phyloP scores from a whole-genome alignment of 2,113 vertebrate genomes.

The Turnix velox region DNA sequence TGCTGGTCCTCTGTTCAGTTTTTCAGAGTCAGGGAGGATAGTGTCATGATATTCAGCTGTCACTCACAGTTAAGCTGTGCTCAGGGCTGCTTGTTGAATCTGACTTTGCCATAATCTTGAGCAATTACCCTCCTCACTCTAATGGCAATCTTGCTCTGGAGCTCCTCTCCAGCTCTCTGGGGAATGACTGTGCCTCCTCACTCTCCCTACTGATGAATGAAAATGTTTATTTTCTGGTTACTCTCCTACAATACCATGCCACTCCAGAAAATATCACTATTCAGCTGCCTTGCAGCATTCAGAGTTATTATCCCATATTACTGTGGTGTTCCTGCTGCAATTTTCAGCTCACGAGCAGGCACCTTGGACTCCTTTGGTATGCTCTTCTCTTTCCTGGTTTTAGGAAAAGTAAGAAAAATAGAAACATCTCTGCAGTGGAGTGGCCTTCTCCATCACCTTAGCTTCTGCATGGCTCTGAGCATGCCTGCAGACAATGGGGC shows the following conservation, averaged over 20 bases:
- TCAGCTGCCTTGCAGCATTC: not conserved
- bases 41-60: rapidly evolving
- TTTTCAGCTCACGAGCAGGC: not conserved
- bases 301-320: not conserved
- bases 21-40: too few species aligned
- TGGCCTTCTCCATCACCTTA: not conserved
- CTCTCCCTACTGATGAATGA: not conserved
- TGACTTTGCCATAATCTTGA: not conserved
- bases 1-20: too few species aligned
- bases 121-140: not conserved
- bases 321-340: not conserved
- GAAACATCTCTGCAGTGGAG: not conserved
- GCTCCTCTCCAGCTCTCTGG: not conserved
- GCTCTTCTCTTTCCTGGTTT: not conserved
- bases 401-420: not conserved
- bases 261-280: not conserved
- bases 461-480: not conserved
- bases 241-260: not conserved
- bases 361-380: not conserved
- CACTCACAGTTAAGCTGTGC: not conserved
- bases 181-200: not conserved
- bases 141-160: not conserved
- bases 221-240: not conserved
- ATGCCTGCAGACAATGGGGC: not conserved
- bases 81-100: rapidly evolving